These are phyloP conservation scores for Idaea straminata DNA, from an alignment of 2,888 invertebrate genomes.

Conservation along the genomic window DNA sequence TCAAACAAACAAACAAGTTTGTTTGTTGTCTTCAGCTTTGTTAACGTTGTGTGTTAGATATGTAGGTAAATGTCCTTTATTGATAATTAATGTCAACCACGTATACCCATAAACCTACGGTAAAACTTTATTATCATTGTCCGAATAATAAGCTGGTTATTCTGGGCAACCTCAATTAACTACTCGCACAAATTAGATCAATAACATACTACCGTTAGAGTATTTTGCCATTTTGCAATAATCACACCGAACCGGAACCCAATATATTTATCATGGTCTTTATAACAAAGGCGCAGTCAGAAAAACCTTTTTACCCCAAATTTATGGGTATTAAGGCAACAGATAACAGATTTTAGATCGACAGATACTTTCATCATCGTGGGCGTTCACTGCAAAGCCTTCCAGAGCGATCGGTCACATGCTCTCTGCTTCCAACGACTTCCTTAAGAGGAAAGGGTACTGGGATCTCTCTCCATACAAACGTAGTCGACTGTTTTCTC, in stretches of 20 bases:
- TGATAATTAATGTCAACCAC: neutral
- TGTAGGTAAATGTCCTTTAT: neutral
- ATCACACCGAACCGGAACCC: neutral
- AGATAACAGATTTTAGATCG: neutral
- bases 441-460: no score
- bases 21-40: no score
- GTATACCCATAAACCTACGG: neutral
- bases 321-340: neutral
- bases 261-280: neutral
- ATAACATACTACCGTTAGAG: neutral
- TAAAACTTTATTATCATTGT: constrained; percentile 6
- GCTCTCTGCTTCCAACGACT: no score
- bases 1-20: no score
- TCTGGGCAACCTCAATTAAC: neutral
- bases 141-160: neutral
- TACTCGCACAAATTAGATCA: neutral
- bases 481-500: no score
- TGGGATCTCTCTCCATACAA: no score
- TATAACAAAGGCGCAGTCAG: neutral
- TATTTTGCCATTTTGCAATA: neutral
- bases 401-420: no score
- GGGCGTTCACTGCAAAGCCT: no score
- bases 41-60: neutral
- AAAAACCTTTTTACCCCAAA: neutral
- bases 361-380: neutral